These are phyloP conservation scores for Peromyscus eremicus DNA, from an alignment of 2,797 vertebrate genomes.

Conservation along the genomic window DNA sequence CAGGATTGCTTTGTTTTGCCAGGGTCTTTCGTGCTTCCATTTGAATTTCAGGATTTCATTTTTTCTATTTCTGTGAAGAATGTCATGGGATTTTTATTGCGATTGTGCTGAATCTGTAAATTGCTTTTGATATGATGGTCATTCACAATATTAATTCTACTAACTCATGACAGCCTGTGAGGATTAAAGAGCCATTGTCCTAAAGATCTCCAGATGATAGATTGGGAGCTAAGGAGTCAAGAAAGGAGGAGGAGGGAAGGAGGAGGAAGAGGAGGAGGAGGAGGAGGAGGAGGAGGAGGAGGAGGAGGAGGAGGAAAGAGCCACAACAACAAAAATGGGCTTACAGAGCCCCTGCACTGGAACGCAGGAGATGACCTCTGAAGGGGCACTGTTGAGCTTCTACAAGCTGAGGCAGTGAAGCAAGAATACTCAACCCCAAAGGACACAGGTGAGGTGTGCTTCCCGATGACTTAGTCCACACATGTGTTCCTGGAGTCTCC, in stretches of 20 bases:
- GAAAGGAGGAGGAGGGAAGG: neutral
- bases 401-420: neutral
- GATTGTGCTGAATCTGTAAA: neutral
- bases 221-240: neutral
- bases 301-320: neutral
- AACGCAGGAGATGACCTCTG: too few species aligned
- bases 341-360: neutral
- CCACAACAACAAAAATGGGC: neutral
- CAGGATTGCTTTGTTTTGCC: neutral
- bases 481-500: too few species aligned
- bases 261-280: too few species aligned
- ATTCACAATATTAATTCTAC: neutral
- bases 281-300: neutral
- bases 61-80: neutral
- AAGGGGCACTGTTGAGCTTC: neutral
- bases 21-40: neutral
- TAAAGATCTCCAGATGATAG: neutral
- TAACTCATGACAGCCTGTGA: neutral
- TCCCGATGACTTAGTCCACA: too few species aligned
- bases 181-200: neutral
- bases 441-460: accelerated
- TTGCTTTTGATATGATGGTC: neutral
- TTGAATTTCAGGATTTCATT: neutral
- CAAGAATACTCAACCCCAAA: neutral
- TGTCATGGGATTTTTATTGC: neutral